Evolutionary conservation across 2,797 vertebrate genomes (phyloP), one percentile per base, ranked within the genome.

Genomic region (Sphenodon punctatus): DNA sequence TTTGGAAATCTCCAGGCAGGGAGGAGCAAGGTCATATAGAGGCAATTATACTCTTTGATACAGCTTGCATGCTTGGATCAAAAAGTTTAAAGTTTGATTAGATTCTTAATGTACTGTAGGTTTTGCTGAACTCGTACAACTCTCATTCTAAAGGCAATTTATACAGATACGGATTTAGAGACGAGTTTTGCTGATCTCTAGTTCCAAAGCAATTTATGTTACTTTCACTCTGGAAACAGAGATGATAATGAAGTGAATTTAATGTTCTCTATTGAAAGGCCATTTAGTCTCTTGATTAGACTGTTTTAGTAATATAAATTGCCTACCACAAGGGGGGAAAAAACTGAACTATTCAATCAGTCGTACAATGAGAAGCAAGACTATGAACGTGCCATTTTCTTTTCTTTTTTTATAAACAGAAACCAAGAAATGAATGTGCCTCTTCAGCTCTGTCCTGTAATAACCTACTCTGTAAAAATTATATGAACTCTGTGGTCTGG

Each of bases 271-370:
- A 68, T 85, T 90, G 76, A 91, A 78, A 90, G 30, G 49, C 10
- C 25, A 60, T 78, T 74, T 75, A 72, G n/a, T 74, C 39, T 67
- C 59, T 84, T 69, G 42, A 84, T 89, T 87, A 75, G 67, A 80
- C 85, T 86, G 49, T 84, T 92, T 91, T 84, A 66, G 73, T 78
- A 81, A 82, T 80, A 92, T 51, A 92, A 92, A 90, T 84, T 91
- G 41, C 30, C 60, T 90, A 13, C 45, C 74, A 39, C 22, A 78
- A n/a, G 23, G 11, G 74, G 73, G 66, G 49, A 78, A 69, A 6
- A 68, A 2, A 27, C 43, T 67, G 8, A 75, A 56, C 30, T 92
- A 90, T 88, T 86, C 68, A 80, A 84, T 79, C 43, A 87, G 39
- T 7, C 83, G 90, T 76, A 67, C 38, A 14, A 78, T 23, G 38